Evolutionary conservation across 2,113 vertebrate genomes (phyloP), one percentile per base, ranked within the genome.

Genomic region (Philantomba maxwellii): DNA sequence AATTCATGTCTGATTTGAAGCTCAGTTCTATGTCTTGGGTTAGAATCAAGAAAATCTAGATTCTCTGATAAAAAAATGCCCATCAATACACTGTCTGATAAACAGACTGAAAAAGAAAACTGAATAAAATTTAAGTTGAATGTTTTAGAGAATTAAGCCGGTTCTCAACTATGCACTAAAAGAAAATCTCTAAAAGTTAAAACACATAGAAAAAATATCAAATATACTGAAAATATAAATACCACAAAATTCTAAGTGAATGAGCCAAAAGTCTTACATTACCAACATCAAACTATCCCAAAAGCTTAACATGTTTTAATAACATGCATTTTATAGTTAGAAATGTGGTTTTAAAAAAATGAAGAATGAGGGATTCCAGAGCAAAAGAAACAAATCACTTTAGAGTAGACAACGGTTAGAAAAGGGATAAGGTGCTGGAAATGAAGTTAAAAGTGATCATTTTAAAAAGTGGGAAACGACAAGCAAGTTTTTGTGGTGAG

Each of bases 401-500:
- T 86, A 88, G 91, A 96, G 86, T 45, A 98, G 97, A 98, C 95
- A 98, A 80, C 66, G 60, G 70, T 96, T 94, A 92, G 87, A 94
- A 96, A 98, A 97, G 84, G 90, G 93, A 94, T 92, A 97, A 97
- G 97, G 97, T 87, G 92, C 97, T 96, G 97, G 95, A 97, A 97
- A 91, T 47, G 73, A 90, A 95, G 81, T 58, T 93, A 87, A 66
- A 97, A 83, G 88, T 73, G 95, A 97, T 96, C 93, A 93, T 98
- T 98, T 98, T 98, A 95, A 98, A 97, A 97, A 98, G 95, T 75
- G 91, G 97, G 97, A 98, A 98, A 98, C 89, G 98, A 98, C 98
- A 99, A 98, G 97, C 95, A 95, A 96, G 97, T 98, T 98, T 98
- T 95, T 98, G 98, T 98, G 97, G 98, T 92, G 89, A 97, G 96